These are phyloP conservation scores for Ochropleura leucogaster DNA, from an alignment of 2,888 invertebrate genomes.

Conservation along the genomic window DNA sequence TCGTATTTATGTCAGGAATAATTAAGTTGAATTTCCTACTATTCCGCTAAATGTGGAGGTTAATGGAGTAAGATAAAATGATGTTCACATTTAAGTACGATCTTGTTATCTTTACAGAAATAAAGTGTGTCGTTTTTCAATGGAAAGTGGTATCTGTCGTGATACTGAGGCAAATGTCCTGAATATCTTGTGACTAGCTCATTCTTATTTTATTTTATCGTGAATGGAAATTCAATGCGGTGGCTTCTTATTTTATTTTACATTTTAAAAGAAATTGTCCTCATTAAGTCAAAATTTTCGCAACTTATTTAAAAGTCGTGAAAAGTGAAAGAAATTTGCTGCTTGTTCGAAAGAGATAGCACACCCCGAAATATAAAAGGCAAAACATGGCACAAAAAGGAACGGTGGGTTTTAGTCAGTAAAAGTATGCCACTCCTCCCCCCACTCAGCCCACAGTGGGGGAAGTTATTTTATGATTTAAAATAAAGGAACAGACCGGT, in stretches of 20 bases:
- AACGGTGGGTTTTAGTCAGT: too few relatives aligned
- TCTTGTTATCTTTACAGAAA: slow-evolving; percentile 1
- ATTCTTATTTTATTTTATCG: neutral
- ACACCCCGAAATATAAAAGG: too few relatives aligned
- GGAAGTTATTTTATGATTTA: too few relatives aligned
- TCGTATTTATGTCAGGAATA: slow-evolving; percentile 5
- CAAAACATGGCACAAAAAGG: too few relatives aligned
- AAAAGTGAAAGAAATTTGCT: too few relatives aligned
- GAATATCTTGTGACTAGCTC: too few relatives aligned
- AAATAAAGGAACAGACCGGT: too few relatives aligned
- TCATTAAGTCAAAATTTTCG: neutral
- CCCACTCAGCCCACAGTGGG: too few relatives aligned
- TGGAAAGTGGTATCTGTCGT: neutral
- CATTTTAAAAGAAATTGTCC: neutral
- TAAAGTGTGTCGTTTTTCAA: slow-evolving; percentile 3
- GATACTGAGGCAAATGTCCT: neutral
- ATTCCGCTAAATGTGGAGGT: slow-evolving; percentile 4
- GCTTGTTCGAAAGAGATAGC: too few relatives aligned
- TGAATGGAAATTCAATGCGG: neutral
- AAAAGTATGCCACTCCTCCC: too few relatives aligned
- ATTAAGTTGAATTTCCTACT: neutral
- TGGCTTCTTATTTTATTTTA: neutral
- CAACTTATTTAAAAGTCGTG: too few relatives aligned
- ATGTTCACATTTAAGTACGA: slow-evolving; percentile 9
- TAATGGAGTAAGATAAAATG: slow-evolving; percentile 11